Evolutionary conservation across 2,113 vertebrate species (phyloP).

Genomic region (Octodon degus): DNA sequence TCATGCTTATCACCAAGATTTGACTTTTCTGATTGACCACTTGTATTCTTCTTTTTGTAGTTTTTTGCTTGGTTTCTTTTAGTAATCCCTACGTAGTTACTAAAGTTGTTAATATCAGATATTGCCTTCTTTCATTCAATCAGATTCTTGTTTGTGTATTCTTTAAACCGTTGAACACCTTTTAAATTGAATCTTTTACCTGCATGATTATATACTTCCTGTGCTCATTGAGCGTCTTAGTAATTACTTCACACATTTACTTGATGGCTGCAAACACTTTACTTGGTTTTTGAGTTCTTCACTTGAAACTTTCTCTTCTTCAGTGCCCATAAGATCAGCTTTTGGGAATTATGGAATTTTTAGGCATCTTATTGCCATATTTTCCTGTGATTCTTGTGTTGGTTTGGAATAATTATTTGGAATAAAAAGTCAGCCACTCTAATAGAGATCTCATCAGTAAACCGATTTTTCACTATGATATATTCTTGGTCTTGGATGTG

Average conservation of each 20-base stretch:
- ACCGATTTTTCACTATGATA: not conserved
- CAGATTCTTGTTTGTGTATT: not conserved
- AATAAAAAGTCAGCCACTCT: not conserved
- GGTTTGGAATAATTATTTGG: not conserved
- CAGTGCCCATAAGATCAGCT: not conserved
- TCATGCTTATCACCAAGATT: not conserved
- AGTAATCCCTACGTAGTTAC: not conserved
- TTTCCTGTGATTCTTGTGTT: not conserved
- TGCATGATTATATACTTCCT: not conserved
- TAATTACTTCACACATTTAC: not conserved
- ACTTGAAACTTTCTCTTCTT: not conserved
- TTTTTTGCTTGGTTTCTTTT: not conserved
- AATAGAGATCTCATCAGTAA: not conserved
- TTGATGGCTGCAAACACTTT: not conserved
- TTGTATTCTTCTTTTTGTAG: not conserved
- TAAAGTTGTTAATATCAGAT: not conserved
- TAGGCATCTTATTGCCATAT: not conserved
- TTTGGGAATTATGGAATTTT: not conserved
- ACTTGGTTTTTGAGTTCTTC: not conserved
- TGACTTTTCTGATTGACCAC: not conserved
- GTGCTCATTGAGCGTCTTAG: not conserved
- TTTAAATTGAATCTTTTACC: not conserved
- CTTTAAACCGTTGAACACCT: not conserved
- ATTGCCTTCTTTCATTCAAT: not conserved
- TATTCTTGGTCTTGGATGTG: not conserved